Evolutionary conservation across 2,797 vertebrate genomes (phyloP).

Genomic region (Silurus lanzhouensis): DNA sequence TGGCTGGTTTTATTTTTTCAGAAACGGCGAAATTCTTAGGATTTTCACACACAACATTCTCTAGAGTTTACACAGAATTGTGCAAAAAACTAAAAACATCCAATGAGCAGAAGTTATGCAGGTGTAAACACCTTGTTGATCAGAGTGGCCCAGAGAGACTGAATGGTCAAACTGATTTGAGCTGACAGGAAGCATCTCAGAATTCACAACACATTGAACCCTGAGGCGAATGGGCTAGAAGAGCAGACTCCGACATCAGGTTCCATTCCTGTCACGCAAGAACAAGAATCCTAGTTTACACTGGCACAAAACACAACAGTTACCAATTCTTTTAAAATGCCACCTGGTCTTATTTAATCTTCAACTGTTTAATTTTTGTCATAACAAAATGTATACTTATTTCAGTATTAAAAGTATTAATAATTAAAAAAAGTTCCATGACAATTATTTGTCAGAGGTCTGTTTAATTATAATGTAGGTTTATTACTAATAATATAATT

Average conservation of each 20-base stretch:
- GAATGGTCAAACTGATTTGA: neutral
- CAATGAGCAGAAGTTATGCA: neutral
- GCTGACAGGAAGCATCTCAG: slow-evolving; percentile 8
- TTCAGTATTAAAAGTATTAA: neutral
- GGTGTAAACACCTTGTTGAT: neutral
- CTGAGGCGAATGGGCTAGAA: neutral
- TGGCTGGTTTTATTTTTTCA: neutral
- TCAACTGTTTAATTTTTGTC: neutral
- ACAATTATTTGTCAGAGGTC: no score
- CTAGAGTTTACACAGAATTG: neutral
- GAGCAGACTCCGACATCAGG: neutral
- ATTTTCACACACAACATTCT: neutral
- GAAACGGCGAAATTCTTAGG: neutral
- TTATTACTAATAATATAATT: neutral
- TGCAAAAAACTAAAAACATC: neutral
- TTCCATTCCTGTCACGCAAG: neutral
- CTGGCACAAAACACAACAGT: neutral
- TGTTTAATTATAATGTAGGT: no score
- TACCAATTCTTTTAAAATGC: neutral
- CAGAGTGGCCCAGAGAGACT: neutral
- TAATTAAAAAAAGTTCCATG: no score
- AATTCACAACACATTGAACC: slow-evolving; percentile 21
- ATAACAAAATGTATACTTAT: neutral
- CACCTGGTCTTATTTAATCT: neutral
- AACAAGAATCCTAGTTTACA: neutral